Evolutionary conservation across 2,797 vertebrate species (phyloP).

Genomic region (Parauchenoglanis punctatus): DNA sequence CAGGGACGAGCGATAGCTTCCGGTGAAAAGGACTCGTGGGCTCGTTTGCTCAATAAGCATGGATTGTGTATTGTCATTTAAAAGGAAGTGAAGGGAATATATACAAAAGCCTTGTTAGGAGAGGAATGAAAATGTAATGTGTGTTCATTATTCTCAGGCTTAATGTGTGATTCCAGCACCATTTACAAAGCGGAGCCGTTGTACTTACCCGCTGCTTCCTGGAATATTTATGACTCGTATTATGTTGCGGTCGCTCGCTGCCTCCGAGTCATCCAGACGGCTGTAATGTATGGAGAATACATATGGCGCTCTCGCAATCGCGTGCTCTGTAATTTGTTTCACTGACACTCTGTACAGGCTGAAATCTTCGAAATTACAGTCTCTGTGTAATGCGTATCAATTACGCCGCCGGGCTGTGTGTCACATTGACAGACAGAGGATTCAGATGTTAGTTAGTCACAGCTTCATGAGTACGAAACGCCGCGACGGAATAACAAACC

Average conservation of each 20-base stretch:
- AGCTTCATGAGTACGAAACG: background rate
- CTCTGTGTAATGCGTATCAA: constrained; percentile 28
- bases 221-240: constrained; percentile 75
- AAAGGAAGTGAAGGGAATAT: background rate
- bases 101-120: constrained; percentile 38
- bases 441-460: constrained; percentile 37
- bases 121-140: constrained; percentile 58
- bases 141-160: constrained; percentile 41
- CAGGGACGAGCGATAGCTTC: background rate
- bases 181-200: constrained; percentile 72
- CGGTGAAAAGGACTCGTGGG: background rate
- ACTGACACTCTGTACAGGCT: constrained; percentile 45
- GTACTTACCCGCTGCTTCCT: constrained; percentile 68
- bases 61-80: constrained; percentile 6
- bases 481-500: constrained; percentile 28
- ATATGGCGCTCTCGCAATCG: constrained; percentile 66
- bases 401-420: constrained; percentile 9
- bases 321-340: constrained; percentile 68
- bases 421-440: constrained; percentile 39
- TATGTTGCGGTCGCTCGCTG: constrained; percentile 71
- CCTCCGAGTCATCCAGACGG: constrained; percentile 61
- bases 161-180: constrained; percentile 62
- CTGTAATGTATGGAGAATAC: constrained; percentile 65
- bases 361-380: constrained; percentile 30
- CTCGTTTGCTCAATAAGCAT: background rate